A percentile compares a stretch with the other conserved stretches of the same genome.
phyloP scores from a whole-genome alignment of 1,140 invertebrate species.

The Drosophila orena region DNA sequence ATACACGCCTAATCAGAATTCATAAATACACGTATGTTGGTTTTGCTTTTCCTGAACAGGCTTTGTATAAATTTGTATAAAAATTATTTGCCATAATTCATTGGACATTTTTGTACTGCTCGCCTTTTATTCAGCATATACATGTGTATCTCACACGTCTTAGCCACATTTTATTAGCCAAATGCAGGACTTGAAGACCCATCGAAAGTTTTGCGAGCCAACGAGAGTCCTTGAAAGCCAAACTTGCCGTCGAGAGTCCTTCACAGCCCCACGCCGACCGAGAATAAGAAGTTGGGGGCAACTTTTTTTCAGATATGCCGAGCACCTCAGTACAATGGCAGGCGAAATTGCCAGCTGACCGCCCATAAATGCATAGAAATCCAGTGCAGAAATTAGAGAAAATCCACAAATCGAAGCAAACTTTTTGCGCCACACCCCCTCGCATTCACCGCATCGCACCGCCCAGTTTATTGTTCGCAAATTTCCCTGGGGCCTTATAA shows the following conservation, averaged over 20 bases:
- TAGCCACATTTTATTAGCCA: constrained; percentile 23
- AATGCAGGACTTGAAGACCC: constrained; percentile 20
- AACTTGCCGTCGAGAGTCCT: constrained; percentile 43
- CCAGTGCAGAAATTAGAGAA: constrained; percentile 56
- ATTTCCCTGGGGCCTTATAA: constrained; percentile 75
- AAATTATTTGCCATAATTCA: not conserved
- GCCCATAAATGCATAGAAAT: constrained; percentile 58
- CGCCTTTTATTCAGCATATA: not conserved
- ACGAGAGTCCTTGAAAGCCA: constrained; percentile 22
- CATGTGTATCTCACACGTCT: not conserved
- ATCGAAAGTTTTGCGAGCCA: constrained; percentile 44
- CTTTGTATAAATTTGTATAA: not conserved
- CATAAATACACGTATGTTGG: not conserved
- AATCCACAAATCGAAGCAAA: constrained; percentile 61
- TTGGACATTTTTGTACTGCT: not conserved
- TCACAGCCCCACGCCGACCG: constrained; percentile 28
- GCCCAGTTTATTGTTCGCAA: constrained; percentile 74
- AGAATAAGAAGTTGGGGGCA: constrained; percentile 9
- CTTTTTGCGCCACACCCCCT: constrained; percentile 15
- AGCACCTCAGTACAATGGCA: constrained; percentile 40
- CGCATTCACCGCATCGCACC: constrained; percentile 1
- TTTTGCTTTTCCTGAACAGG: not conserved
- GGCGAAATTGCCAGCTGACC: constrained; percentile 36
- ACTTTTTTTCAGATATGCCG: constrained; percentile 27
- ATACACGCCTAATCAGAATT: not conserved